Conservation (phyloP, 1,140 invertebrate species). For the Whitmania pigra region DNA sequence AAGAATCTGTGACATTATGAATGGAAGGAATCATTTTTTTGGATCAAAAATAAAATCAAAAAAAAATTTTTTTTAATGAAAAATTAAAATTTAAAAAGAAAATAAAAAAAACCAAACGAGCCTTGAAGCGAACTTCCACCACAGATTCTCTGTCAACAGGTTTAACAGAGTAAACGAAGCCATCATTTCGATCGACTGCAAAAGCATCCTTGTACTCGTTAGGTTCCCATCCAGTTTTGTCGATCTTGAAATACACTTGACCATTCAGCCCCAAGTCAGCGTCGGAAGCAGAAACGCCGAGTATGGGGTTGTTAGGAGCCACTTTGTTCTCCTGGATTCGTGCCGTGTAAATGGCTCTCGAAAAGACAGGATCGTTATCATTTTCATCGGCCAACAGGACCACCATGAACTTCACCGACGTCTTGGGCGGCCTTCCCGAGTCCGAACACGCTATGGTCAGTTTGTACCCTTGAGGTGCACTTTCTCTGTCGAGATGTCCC, state of each 20-base stretch:
- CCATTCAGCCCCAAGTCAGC: slow-evolving; percentile 19
- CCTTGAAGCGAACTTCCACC: background rate
- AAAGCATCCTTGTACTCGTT: background rate
- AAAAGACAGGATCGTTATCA: slow-evolving; percentile 30
- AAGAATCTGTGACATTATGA: slow-evolving; percentile 27
- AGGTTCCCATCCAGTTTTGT: background rate
- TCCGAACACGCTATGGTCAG: slow-evolving; percentile 30
- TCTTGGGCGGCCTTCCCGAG: slow-evolving; percentile 27
- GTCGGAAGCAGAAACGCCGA: slow-evolving; percentile 26
- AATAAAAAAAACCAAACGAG: background rate
- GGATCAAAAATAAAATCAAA: too few relatives aligned
- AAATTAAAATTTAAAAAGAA: background rate
- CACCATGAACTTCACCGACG: slow-evolving; percentile 24
- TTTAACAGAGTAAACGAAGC: background rate
- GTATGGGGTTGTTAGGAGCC: slow-evolving; percentile 21
- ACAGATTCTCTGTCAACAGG: slow-evolving; percentile 1
- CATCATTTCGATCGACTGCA: background rate
- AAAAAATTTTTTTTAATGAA: background rate
- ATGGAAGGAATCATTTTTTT: background rate
- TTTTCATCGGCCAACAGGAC: slow-evolving; percentile 31
- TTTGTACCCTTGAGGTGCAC: slow-evolving; percentile 21
- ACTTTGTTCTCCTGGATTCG: slow-evolving; percentile 28
- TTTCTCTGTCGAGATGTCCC: slow-evolving; percentile 30
- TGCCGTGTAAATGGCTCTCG: slow-evolving; percentile 27
- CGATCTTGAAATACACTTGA: background rate